These are phyloP conservation scores for Pogonomyrmex californicus DNA, from an alignment of 1,140 invertebrate genomes.

Conservation along the genomic window DNA sequence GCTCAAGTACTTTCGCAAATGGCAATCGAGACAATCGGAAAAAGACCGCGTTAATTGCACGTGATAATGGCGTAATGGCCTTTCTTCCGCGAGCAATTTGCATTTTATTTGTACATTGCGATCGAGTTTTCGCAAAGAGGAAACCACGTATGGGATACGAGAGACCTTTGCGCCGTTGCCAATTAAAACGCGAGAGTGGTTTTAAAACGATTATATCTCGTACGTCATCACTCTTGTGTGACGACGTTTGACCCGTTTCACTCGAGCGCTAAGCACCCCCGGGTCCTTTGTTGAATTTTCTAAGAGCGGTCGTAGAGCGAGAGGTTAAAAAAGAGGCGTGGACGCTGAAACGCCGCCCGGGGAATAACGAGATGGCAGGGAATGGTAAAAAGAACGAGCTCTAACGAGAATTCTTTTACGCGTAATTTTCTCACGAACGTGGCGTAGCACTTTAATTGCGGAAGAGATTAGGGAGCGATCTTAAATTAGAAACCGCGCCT, in stretches of 20 bases:
- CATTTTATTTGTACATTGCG: constrained; percentile 37
- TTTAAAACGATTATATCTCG: constrained; percentile 48
- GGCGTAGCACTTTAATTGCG: constrained; percentile 70
- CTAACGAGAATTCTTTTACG: constrained; percentile 67
- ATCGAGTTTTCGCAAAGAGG: not conserved
- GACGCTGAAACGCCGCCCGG: constrained; percentile 33
- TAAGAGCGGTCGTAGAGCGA: constrained; percentile 61
- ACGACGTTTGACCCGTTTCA: constrained; percentile 59
- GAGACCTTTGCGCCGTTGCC: not conserved
- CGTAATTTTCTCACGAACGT: constrained; percentile 60
- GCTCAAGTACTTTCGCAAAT: constrained; percentile 56
- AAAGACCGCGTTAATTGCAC: constrained; percentile 23
- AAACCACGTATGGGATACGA: not conserved
- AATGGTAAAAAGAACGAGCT: constrained; percentile 46
- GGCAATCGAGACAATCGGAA: constrained; percentile 31
- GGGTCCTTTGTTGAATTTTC: constrained; percentile 58
- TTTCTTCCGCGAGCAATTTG: constrained; percentile 52
- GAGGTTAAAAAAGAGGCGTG: constrained; percentile 61
- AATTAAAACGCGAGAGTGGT: constrained; percentile 46
- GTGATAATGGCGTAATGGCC: constrained; percentile 39
- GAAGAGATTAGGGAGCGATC: constrained; percentile 64
- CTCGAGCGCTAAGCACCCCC: constrained; percentile 2
- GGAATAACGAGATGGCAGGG: constrained; percentile 51
- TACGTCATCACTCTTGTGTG: constrained; percentile 51
- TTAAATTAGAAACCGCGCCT: constrained; percentile 66